Conservation (phyloP, 2,113 vertebrate species). For the Axis porcinus region DNA sequence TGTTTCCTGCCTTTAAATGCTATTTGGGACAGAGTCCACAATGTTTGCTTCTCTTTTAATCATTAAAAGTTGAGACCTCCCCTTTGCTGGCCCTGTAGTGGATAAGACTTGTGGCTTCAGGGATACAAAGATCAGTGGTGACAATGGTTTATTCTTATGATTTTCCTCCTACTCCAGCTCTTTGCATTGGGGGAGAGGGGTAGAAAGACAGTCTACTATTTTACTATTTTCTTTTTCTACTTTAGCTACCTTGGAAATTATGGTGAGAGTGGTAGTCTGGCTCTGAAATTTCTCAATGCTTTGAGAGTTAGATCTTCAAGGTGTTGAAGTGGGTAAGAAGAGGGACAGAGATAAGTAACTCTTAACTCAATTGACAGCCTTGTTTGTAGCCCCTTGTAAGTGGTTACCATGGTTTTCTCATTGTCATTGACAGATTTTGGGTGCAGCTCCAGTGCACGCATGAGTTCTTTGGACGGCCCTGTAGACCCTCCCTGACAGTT, state of each 20-base stretch:
- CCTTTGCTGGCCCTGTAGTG: neutral
- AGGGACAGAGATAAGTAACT: neutral
- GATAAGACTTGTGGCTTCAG: neutral
- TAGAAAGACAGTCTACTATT: neutral
- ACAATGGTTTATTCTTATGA: neutral
- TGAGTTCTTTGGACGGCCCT: neutral
- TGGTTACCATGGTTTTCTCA: neutral
- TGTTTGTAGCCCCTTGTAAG: neutral
- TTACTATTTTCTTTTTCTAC: neutral
- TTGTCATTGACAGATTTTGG: neutral
- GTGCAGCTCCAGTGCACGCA: neutral
- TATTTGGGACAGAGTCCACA: neutral
- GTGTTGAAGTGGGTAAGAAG: neutral
- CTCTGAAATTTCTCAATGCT: neutral
- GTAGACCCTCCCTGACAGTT: neutral
- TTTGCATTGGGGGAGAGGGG: neutral
- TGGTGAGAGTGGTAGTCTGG: neutral
- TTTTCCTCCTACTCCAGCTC: neutral
- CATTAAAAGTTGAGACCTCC: neutral
- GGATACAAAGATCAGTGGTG: neutral
- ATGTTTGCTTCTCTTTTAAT: conserved; percentile 7
- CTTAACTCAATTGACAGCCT: neutral
- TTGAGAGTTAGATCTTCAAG: neutral
- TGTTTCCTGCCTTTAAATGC: neutral
- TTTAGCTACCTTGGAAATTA: neutral